phyloP scores from a whole-genome alignment of 2,888 invertebrate species.

The Epinotia brunnichana region DNA sequence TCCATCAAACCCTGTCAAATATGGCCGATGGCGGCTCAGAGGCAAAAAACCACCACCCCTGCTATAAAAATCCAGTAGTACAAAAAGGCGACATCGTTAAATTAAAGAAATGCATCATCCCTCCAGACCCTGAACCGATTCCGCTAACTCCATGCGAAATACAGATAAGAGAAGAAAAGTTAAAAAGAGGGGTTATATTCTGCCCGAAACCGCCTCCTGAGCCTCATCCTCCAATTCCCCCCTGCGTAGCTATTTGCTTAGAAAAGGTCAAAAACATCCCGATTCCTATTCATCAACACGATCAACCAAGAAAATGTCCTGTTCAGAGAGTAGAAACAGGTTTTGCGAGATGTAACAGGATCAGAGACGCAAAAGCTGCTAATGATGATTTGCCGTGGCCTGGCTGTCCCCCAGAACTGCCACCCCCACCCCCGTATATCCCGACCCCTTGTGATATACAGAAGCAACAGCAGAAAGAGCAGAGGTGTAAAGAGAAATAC shows the following conservation, averaged over 20 bases:
- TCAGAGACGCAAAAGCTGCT: slow-evolving; percentile 50
- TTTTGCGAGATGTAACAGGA: slow-evolving; percentile 59
- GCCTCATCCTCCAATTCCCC: slow-evolving; percentile 53
- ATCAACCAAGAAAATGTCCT: slow-evolving; percentile 53
- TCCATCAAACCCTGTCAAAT: slow-evolving; percentile 10
- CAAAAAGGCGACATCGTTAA: slow-evolving; percentile 21
- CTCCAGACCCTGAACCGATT: slow-evolving; percentile 48
- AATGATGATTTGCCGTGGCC: slow-evolving; percentile 57
- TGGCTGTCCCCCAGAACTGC: slow-evolving; percentile 56
- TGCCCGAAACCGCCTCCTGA: slow-evolving; percentile 57
- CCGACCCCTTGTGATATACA: slow-evolving; percentile 62
- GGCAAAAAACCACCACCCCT: neutral
- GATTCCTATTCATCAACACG: slow-evolving; percentile 43
- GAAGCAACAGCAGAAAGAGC: slow-evolving; percentile 49
- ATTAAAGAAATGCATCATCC: slow-evolving; percentile 34
- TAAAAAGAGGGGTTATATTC: slow-evolving; percentile 62
- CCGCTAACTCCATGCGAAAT: slow-evolving; percentile 58
- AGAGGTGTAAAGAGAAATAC: slow-evolving; percentile 60
- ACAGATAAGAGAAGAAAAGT: slow-evolving; percentile 55
- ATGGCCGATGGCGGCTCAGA: slow-evolving; percentile 20
- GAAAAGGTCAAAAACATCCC: slow-evolving; percentile 67
- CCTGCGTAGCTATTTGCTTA: slow-evolving; percentile 62
- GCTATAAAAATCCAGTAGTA: neutral
- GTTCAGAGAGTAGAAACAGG: slow-evolving; percentile 57
- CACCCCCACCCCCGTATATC: slow-evolving; percentile 57